phyloP scores from a whole-genome alignment of 2,113 vertebrate species.

The Rattus norvegicus region DNA sequence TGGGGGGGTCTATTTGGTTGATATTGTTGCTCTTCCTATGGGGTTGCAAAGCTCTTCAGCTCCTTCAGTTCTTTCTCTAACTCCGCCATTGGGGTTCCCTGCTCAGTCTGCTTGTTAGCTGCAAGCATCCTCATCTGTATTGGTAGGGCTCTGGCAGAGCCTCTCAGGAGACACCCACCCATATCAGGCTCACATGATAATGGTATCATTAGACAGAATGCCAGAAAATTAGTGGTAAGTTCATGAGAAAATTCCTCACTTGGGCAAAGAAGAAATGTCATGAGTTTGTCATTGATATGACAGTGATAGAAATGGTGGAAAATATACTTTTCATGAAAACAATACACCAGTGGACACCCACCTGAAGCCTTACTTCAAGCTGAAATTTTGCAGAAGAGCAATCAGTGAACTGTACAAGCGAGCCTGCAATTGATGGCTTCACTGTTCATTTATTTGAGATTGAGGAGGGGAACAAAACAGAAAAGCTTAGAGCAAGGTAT shows the following conservation, averaged over 20 bases:
- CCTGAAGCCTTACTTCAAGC: not conserved
- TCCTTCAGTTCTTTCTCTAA: too few species aligned
- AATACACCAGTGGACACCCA: not conserved
- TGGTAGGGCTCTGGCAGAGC: too few species aligned
- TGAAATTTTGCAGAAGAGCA: slow-evolving; percentile 50
- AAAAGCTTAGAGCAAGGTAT: not conserved
- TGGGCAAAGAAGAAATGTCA: not conserved
- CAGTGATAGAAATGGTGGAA: slow-evolving; percentile 30
- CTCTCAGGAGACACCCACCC: too few species aligned
- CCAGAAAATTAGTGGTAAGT: not conserved
- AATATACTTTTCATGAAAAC: slow-evolving; percentile 16
- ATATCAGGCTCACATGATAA: not conserved
- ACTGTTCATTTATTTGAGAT: slow-evolving; percentile 22
- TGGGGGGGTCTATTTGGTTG: too few species aligned
- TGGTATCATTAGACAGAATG: not conserved
- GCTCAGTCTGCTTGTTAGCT: too few species aligned
- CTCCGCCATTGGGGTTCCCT: too few species aligned
- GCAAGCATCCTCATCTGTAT: too few species aligned
- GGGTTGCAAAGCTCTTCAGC: too few species aligned
- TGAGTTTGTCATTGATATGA: slow-evolving; percentile 33
- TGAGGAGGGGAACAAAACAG: not conserved
- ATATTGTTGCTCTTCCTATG: too few species aligned
- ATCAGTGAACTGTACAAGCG: slow-evolving; percentile 15
- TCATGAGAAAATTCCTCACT: not conserved
- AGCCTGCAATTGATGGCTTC: not conserved